Evolutionary conservation across 2,113 vertebrate species (phyloP).

Genomic region (Morone saxatilis): DNA sequence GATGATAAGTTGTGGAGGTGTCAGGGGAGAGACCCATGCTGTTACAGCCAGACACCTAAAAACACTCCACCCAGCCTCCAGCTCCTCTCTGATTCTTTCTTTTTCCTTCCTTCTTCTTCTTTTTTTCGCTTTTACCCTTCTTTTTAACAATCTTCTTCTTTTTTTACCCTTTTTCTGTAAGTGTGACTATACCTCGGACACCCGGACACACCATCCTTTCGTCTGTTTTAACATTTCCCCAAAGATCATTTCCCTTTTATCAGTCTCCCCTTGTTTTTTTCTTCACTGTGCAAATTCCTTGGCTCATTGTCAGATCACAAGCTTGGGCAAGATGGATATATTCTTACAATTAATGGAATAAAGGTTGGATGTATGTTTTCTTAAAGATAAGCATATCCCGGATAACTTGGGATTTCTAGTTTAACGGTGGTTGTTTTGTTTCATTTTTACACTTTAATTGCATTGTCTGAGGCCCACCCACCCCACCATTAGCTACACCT

Average conservation of each 20-base stretch:
- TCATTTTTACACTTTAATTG: not conserved
- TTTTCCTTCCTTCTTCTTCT: not conserved
- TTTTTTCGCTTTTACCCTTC: not conserved
- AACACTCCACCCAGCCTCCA: conserved; percentile 71
- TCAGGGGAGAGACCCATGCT: conserved; percentile 79
- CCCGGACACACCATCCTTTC: not conserved
- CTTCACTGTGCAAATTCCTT: conserved; percentile 46
- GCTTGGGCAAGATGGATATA: conserved; percentile 8
- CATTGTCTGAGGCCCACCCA: not conserved
- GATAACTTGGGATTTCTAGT: not conserved
- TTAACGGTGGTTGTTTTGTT: not conserved
- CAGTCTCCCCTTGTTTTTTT: conserved; percentile 27
- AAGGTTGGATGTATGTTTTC: not conserved
- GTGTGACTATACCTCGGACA: not conserved
- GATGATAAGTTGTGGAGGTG: conserved; percentile 82
- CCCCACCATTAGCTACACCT: not conserved
- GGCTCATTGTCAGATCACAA: conserved; percentile 37
- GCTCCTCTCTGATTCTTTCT: conserved; percentile 40
- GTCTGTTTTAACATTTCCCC: conserved; percentile 33
- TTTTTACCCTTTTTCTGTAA: conserved; percentile 9
- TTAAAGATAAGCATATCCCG: not conserved
- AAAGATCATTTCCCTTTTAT: conserved; percentile 42
- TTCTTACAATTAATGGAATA: conserved; percentile 20
- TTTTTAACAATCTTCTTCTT: not conserved
- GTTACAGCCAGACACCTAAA: conserved; percentile 81